These are phyloP conservation scores for Toxotes lorentzi DNA, from an alignment of 2,797 vertebrate species.

Conservation along the genomic window DNA sequence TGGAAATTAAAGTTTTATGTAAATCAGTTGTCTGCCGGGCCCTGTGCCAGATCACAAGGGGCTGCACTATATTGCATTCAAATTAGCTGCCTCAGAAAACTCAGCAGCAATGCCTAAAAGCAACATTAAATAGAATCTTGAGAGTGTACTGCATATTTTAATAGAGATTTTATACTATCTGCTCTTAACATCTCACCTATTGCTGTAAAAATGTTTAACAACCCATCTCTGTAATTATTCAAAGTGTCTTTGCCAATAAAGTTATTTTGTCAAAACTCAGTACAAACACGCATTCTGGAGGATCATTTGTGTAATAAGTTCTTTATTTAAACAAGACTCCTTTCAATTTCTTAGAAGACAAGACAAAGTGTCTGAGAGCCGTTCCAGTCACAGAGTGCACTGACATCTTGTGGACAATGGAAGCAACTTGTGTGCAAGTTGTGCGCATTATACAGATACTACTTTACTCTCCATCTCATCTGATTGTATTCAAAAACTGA, in stretches of 20 bases:
- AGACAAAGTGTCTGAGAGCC: conserved; percentile 18
- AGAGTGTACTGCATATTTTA: conserved; percentile 30
- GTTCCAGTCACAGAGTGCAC: conserved; percentile 44
- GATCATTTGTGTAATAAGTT: conserved; percentile 27
- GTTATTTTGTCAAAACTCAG: not conserved
- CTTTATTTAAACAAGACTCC: conserved; percentile 60
- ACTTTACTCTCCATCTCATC: not conserved
- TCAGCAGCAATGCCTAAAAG: conserved; percentile 43
- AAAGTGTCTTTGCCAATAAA: not conserved
- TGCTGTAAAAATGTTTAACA: conserved; percentile 29
- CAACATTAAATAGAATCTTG: conserved; percentile 46
- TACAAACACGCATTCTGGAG: conserved; percentile 12
- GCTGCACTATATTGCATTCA: conserved; percentile 68
- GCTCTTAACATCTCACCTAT: conserved; percentile 25
- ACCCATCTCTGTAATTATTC: not conserved
- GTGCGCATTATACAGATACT: not conserved
- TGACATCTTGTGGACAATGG: conserved; percentile 78
- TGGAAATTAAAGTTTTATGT: conserved; percentile 83
- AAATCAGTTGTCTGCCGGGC: conserved; percentile 78
- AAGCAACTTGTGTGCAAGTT: not conserved
- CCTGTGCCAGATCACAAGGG: conserved; percentile 63
- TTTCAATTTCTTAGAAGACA: not conserved
- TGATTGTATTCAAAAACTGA: not conserved
- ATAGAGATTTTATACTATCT: conserved; percentile 20
- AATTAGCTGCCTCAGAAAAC: conserved; percentile 68